Base-by-base conservation (phyloP, 2,113 vertebrate genomes). In the Gobius niger region DNA sequence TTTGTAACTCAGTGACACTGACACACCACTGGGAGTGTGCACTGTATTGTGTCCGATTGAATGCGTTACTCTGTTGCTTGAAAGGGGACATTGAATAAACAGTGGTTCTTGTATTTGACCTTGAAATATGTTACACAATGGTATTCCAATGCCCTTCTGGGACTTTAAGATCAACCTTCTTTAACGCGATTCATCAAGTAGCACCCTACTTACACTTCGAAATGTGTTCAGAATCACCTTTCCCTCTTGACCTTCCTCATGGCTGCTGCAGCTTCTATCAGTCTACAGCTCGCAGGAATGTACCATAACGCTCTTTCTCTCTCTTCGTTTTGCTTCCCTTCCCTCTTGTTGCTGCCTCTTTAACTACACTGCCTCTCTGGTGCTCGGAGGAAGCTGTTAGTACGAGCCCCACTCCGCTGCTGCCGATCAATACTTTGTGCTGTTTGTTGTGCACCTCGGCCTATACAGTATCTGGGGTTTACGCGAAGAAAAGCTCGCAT, bases 271-370 rank as follows among this genome's bases (percentile, higher is more conserved):
- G 13, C 2, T 46, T 14, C 5, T 8, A 59, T 16, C 57, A 60
- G 15, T 13, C 40, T 44, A n/a, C 40, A 60, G 57, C 57, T 44
- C 15, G 5, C 40, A 42, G 40, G 57, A 60, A n/a, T 42, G 16
- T 42, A 60, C 42, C 13, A 77, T 85, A 85, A 85, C 86, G 63
- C 80, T 79, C 75, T 73, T 73, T 82, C 78, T 76, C 65, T 72
- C 44, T 65, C 68, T 16, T 14, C 70, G 61, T 19, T 14, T 56
- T 16, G 52, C 63, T 47, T 51, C 54, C 57, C 63, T 53, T 47
- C 15, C 11, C 56, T 51, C 47, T 59, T 42, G 54, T 34, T 64
- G 54, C 65, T 54, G 14, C 18, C 72, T 78, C 78, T 63, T 89
- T 85, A 80, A 81, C 72, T 76, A 78, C 61, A 66, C 70, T 54